phyloP scores from a whole-genome alignment of 2,888 invertebrate genomes.

The Unio pictorum region DNA sequence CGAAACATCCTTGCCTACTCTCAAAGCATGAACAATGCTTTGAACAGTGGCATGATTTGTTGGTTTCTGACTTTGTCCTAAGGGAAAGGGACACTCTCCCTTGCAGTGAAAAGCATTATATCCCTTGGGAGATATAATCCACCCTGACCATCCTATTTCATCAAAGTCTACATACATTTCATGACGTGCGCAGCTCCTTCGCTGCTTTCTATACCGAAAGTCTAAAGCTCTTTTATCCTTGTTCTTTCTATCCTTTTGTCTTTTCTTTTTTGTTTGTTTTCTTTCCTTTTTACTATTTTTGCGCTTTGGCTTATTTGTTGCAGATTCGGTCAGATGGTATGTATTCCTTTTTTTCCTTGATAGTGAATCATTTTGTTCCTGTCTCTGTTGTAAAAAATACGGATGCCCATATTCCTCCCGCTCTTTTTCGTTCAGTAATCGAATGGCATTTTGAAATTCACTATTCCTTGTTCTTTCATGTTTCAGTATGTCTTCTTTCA shows the following conservation, averaged over 20 bases:
- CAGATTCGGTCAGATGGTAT: conserved; percentile 3
- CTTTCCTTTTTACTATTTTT: conserved; percentile 6
- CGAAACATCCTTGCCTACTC: conserved; percentile 71
- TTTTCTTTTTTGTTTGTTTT: conserved; percentile 21
- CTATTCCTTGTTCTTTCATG: conserved; percentile 32
- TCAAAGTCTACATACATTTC: conserved; percentile 77
- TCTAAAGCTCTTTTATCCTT: conserved; percentile 42
- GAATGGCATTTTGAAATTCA: conserved; percentile 44
- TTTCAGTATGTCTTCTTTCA: conserved; percentile 49
- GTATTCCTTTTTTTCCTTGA: conserved; percentile 16
- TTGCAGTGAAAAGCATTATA: conserved; percentile 78
- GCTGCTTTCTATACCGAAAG: conserved; percentile 45
- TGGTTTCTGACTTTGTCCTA: conserved; percentile 75
- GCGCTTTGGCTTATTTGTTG: neutral
- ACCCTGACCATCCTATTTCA: conserved; percentile 77
- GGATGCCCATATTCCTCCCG: conserved; percentile 44
- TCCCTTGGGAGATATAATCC: conserved; percentile 77
- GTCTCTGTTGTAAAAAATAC: conserved; percentile 15
- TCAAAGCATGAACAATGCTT: conserved; percentile 75
- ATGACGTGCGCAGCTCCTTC: conserved; percentile 60
- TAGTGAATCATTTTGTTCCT: conserved; percentile 10
- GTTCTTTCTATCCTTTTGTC: conserved; percentile 10
- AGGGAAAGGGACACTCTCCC: conserved; percentile 75
- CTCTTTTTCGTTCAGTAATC: conserved; percentile 59
- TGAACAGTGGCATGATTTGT: conserved; percentile 80